Conservation (phyloP, 1,140 invertebrate genomes). For the Solen grandis region DNA sequence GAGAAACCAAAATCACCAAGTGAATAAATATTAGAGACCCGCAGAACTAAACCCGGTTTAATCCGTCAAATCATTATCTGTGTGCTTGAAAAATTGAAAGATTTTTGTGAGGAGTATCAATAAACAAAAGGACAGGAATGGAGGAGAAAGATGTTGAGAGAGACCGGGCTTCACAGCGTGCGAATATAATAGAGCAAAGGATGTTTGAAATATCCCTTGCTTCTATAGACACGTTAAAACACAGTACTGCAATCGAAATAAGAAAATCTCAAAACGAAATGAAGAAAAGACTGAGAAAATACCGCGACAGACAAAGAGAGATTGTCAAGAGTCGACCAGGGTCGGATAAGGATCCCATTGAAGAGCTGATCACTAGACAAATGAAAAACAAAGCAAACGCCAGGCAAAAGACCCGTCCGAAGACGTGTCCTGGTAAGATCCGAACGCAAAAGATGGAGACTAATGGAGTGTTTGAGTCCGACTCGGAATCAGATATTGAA, state of each 20-base stretch:
- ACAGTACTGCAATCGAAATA: slow-evolving; percentile 37
- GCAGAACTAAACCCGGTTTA: too few species aligned
- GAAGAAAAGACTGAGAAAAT: slow-evolving; percentile 49
- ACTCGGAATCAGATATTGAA: slow-evolving; percentile 39
- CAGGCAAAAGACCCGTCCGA: slow-evolving; percentile 17
- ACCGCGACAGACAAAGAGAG: slow-evolving; percentile 49
- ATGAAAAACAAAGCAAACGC: slow-evolving; percentile 30
- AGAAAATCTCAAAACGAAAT: slow-evolving; percentile 46
- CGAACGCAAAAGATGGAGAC: background rate
- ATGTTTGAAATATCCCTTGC: slow-evolving; percentile 46
- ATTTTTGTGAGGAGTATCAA: too few species aligned
- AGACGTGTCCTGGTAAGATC: slow-evolving; percentile 9
- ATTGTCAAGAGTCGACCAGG: slow-evolving; percentile 20
- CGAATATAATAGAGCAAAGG: slow-evolving; percentile 51
- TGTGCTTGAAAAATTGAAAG: too few species aligned
- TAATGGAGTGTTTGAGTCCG: background rate
- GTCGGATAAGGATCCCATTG: slow-evolving; percentile 29
- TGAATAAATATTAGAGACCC: too few species aligned
- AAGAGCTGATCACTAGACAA: slow-evolving; percentile 39
- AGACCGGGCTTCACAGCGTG: slow-evolving; percentile 26
- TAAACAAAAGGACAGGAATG: too few species aligned
- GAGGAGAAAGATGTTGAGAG: slow-evolving; percentile 28
- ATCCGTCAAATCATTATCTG: too few species aligned
- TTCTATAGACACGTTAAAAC: slow-evolving; percentile 39
- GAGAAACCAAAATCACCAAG: too few species aligned